A percentile compares a stretch with the other conserved stretches of the same genome.
Conservation (phyloP, 2,113 vertebrate genomes). For the Melanerpes formicivorus region DNA sequence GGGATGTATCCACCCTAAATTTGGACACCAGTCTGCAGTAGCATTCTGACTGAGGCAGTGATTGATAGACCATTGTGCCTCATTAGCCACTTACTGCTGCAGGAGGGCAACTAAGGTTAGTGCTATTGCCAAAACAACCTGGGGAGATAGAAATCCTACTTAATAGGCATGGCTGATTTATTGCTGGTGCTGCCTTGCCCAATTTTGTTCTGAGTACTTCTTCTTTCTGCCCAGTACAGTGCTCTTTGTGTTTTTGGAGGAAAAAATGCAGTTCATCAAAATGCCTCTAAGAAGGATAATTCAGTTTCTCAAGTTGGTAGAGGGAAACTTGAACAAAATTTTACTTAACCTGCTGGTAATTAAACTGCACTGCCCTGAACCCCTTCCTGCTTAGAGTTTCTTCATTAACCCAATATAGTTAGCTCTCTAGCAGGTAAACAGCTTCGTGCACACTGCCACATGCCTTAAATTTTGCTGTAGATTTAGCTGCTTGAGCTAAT, state of each 20-base stretch:
- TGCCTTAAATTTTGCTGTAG: neutral
- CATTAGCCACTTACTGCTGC: conserved; percentile 64
- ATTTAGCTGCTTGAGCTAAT: neutral
- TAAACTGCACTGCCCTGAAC: neutral
- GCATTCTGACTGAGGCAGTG: conserved; percentile 39
- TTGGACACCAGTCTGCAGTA: conserved; percentile 17
- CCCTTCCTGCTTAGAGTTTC: neutral
- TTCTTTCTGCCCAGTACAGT: neutral
- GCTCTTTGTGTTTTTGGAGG: neutral
- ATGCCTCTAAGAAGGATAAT: neutral
- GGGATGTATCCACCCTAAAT: neutral
- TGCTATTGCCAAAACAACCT: conserved; percentile 58
- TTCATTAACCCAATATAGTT: neutral
- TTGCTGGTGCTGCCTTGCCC: conserved; percentile 16
- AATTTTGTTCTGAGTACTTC: neutral
- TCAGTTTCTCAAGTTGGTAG: neutral
- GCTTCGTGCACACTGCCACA: neutral
- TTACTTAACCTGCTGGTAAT: neutral
- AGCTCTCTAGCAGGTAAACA: neutral
- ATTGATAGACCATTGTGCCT: conserved; percentile 54
- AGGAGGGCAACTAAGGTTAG: conserved; percentile 57
- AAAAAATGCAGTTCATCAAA: neutral
- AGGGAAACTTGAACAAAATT: neutral
- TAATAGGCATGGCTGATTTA: conserved; percentile 59
- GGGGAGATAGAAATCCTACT: conserved; percentile 56